Conservation (phyloP, 2,797 vertebrate species). For the Gobio occitaniae region DNA sequence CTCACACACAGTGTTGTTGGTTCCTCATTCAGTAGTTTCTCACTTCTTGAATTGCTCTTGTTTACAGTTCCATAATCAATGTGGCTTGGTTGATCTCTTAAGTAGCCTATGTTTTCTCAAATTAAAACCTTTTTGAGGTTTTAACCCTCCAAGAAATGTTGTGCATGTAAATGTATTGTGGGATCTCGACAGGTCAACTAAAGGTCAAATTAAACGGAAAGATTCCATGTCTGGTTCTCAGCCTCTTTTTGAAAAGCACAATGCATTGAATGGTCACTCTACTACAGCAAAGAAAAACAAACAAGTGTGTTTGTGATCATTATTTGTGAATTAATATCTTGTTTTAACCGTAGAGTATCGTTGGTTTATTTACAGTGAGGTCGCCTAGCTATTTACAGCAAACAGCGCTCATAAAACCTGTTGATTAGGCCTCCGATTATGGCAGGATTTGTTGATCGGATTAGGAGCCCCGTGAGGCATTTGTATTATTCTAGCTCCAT, state of each 20-base stretch:
- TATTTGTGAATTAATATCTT: neutral
- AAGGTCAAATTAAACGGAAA: constrained; percentile 26
- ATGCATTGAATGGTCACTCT: neutral
- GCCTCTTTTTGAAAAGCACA: neutral
- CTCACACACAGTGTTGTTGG: neutral
- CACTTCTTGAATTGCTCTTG: neutral
- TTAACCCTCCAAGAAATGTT: too few species aligned
- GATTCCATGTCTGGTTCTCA: too few species aligned
- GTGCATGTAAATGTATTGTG: neutral
- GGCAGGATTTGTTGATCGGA: constrained; percentile 47
- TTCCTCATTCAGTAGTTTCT: neutral
- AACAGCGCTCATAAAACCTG: neutral
- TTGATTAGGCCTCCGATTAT: constrained; percentile 31
- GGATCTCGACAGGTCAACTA: constrained; percentile 1
- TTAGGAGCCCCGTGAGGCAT: constrained; percentile 12
- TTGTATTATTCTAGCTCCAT: constrained; percentile 32
- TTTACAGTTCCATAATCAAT: neutral
- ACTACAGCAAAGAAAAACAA: too few species aligned
- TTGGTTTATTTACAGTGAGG: constrained; percentile 2
- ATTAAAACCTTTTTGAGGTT: neutral
- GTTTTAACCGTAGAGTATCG: neutral
- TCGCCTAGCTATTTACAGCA: constrained; percentile 1
- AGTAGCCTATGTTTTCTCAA: neutral
- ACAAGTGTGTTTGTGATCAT: neutral
- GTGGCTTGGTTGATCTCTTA: neutral